phyloP scores from a whole-genome alignment of 1,140 invertebrate species.

The Gryllus bimaculatus region DNA sequence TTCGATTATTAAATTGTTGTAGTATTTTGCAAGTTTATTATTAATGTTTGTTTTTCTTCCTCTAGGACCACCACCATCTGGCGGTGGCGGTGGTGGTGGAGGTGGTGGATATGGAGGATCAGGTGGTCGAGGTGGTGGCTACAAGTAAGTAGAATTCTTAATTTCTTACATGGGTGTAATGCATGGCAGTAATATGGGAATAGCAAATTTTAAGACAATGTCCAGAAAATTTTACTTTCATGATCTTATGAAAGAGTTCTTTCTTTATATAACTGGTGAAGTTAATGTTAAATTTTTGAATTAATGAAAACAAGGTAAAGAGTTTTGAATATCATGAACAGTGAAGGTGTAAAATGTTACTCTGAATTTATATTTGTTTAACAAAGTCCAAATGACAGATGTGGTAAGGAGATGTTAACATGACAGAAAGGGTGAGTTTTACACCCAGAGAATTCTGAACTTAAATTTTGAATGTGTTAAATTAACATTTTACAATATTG shows the following conservation, averaged over 20 bases:
- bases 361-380: not conserved
- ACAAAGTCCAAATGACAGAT: not conserved
- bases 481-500: not conserved
- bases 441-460: no score
- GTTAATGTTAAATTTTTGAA: not conserved
- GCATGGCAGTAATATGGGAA: not conserved
- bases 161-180: not conserved
- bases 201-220: not conserved
- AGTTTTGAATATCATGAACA: not conserved
- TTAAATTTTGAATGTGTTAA: no score
- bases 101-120: conserved; percentile 16
- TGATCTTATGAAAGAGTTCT: not conserved
- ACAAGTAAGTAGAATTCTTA: conserved; percentile 11
- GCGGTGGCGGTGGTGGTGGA: conserved; percentile 13
- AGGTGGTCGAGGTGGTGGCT: conserved; percentile 18
- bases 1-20: not conserved
- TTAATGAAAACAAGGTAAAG: not conserved
- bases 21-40: not conserved
- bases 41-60: not conserved
- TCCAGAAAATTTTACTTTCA: not conserved
- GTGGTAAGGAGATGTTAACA: not conserved
- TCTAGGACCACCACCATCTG: not conserved
- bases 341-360: not conserved
- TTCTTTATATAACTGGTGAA: not conserved
- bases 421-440: not conserved